Conservation (phyloP, 1,140 invertebrate species). For the Drosophila nasuta region DNA sequence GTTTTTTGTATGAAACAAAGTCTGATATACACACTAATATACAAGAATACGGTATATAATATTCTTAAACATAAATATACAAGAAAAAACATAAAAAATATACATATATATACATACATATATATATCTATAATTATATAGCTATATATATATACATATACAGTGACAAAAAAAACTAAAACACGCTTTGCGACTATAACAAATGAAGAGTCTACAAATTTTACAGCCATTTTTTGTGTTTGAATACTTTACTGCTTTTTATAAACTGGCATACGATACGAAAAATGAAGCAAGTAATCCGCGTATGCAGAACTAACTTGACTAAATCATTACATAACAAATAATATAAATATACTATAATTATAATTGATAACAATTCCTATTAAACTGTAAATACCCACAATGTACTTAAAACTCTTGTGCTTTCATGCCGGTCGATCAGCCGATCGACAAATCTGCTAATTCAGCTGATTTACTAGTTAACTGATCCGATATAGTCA, state of each 20-base stretch:
- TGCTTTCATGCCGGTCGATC: conserved; percentile 54
- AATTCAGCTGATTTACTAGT: conserved; percentile 15
- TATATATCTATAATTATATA: conserved; percentile 37
- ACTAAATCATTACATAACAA: conserved; percentile 18
- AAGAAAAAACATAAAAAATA: conserved; percentile 48
- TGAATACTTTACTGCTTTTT: conserved; percentile 48
- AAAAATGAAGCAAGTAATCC: conserved; percentile 1
- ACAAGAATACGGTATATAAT: conserved; percentile 78
- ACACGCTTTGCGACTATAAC: conserved; percentile 64
- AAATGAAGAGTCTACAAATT: conserved; percentile 43
- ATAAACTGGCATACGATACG: conserved; percentile 39
- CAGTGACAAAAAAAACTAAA: conserved; percentile 44
- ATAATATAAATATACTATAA: conserved; percentile 36
- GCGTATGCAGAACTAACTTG: conserved; percentile 36
- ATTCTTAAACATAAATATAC: conserved; percentile 81
- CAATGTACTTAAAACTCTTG: conserved; percentile 53
- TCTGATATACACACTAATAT: conserved; percentile 83
- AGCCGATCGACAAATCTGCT: conserved; percentile 5
- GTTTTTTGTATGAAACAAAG: conserved; percentile 81
- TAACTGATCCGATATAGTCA: not conserved
- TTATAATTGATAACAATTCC: conserved; percentile 49
- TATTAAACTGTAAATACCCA: conserved; percentile 73
- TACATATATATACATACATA: conserved; percentile 34
- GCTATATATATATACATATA: conserved; percentile 48
- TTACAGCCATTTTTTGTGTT: conserved; percentile 63